Conservation (phyloP, 2,797 vertebrate species). For the Ceryle rudis region DNA sequence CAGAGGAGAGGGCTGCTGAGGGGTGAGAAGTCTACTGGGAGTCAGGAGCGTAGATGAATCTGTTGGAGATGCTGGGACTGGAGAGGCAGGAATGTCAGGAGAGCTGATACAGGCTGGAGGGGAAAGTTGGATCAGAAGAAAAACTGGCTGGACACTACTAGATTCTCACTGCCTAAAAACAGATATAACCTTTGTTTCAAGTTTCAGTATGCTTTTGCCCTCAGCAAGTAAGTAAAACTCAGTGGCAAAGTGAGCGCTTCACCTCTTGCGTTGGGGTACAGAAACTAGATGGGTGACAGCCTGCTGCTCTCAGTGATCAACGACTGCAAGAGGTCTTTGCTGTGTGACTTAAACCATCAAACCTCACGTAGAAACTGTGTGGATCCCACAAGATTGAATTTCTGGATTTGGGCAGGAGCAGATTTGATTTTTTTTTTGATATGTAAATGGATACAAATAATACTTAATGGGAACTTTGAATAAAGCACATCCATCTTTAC, state of each 20-base stretch:
- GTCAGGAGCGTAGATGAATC: not conserved
- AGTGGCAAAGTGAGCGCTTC: not conserved
- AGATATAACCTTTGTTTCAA: not conserved
- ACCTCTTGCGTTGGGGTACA: not conserved
- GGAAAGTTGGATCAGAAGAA: not conserved
- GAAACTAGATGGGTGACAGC: not conserved
- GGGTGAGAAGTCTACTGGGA: not conserved
- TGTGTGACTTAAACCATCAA: not conserved
- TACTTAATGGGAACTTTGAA: not conserved
- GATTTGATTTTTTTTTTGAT: not conserved
- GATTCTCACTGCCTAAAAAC: not conserved
- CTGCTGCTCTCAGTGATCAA: not conserved
- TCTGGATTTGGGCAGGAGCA: not conserved
- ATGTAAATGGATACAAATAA: not conserved
- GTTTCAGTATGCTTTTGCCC: not conserved
- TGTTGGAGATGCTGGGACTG: not conserved
- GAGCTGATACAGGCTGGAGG: rapidly evolving
- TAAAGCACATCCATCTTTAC: not conserved
- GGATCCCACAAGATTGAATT: not conserved
- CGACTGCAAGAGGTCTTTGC: not conserved
- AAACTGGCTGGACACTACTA: not conserved
- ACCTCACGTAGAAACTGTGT: not conserved
- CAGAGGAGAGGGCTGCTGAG: not conserved
- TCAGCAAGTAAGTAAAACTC: not conserved
- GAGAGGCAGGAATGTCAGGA: not conserved